Evolutionary conservation across 2,113 vertebrate genomes (phyloP).

Genomic region (Haplochromis vanheusdeni): DNA sequence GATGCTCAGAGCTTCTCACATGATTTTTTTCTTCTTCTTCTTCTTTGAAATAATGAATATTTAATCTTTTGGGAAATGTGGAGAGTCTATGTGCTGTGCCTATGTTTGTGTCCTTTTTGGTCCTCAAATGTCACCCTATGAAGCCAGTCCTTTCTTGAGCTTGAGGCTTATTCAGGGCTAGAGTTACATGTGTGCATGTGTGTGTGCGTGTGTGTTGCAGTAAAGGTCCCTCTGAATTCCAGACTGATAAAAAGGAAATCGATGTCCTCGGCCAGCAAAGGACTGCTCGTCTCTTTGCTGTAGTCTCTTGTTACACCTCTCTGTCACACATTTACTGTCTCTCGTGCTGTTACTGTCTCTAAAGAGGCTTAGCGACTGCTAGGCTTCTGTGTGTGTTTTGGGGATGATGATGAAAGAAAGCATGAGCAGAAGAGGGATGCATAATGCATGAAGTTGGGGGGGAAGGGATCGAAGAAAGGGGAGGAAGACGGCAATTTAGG

Average conservation of each 20-base stretch:
- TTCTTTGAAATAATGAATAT: not conserved
- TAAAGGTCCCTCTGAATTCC: not conserved
- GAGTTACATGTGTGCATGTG: not conserved
- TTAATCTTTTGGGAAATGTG: not conserved
- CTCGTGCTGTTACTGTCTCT: not conserved
- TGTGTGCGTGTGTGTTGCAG: not conserved
- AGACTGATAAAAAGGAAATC: not conserved
- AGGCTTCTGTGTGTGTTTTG: not conserved
- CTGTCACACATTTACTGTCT: not conserved
- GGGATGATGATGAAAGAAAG: not conserved
- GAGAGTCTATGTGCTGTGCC: not conserved
- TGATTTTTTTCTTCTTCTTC: not conserved
- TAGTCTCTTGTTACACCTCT: not conserved
- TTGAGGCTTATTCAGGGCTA: not conserved
- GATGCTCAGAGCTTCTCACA: not conserved
- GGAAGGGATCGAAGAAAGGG: not conserved
- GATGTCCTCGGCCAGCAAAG: not conserved
- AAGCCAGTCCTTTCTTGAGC: not conserved
- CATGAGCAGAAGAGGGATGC: not conserved
- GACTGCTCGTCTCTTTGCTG: not conserved
- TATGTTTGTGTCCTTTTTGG: not conserved
- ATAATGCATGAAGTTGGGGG: slow-evolving; percentile 36
- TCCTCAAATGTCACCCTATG: not conserved
- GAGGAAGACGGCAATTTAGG: slow-evolving; percentile 14
- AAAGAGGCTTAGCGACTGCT: not conserved